Evolutionary conservation across 1,140 invertebrate species (phyloP).

Genomic region (Caerostris darwini): DNA sequence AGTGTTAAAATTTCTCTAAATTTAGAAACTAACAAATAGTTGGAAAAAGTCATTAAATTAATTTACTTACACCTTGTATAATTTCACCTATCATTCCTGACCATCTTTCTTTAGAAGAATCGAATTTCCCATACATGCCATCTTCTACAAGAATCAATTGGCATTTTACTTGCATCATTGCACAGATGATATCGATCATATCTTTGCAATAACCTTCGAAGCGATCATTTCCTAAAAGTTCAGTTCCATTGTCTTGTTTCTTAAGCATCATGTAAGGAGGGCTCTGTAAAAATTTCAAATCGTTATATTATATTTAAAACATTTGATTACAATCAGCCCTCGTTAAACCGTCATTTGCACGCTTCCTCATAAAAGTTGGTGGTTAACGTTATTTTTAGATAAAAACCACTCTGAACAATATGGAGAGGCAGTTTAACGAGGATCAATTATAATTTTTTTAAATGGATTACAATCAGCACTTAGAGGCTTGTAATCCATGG

Average conservation of each 20-base stretch:
- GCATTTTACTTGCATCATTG: slow-evolving; percentile 91
- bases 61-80: slow-evolving; percentile 86
- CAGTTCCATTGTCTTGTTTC: slow-evolving; percentile 79
- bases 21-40: no score
- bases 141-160: slow-evolving; percentile 84
- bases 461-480: no score
- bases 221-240: slow-evolving; percentile 79
- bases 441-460: no score
- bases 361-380: no score
- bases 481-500: no score
- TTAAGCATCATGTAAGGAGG: slow-evolving; percentile 81
- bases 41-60: no score
- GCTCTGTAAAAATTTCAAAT: slow-evolving; percentile 78
- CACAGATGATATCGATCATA: slow-evolving; percentile 82
- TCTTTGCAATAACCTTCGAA: slow-evolving; percentile 84
- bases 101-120: slow-evolving; percentile 86
- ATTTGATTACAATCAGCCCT: no score
- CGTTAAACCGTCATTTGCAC: no score
- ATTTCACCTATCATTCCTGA: slow-evolving; percentile 93
- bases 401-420: no score
- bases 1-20: no score
- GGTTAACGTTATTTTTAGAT: no score
- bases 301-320: background rate
- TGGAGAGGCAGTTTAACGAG: no score
- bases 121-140: slow-evolving; percentile 87